Base-by-base conservation (phyloP, 2,797 vertebrate species). In the Pygocentrus nattereri region DNA sequence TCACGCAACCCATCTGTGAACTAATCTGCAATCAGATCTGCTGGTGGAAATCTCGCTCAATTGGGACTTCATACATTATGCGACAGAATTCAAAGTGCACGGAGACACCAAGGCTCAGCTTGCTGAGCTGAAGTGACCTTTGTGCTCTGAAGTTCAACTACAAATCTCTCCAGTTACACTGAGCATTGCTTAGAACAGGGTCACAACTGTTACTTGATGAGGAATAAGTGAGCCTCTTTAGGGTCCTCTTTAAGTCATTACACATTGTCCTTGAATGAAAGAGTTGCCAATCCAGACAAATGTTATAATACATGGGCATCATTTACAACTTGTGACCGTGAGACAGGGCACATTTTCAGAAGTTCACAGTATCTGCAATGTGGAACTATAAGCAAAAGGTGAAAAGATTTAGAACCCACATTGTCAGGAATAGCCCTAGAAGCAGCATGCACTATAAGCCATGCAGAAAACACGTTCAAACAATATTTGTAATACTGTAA, bases 91-190 rank as follows among this genome's bases (percentile, higher is more conserved):
- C 31, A 21, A 18, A 0, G 50, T 25, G 30, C 31, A 41, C 30
- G 67, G 19, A 58, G 12, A 23, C 19, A 25, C 64, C 10, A 19
- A 64, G 44, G 64, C 72, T 83, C 38, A 56, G 74, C 56, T 75
- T 64, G 52, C 16, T 7, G 50, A 58, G 69, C 69, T 72, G 47
- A 54, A 31, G 23, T 8, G 65, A 67, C 44, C 50, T 59, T 74
- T 59, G 50, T 30, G 18, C 54, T 61, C 50, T 54, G 21, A 16
- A 50, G 70, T 67, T 81, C 44, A 65, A 59, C 73, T 78, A 72
- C 74, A 72, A 38, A 49, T 83, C 62, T 75, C 27, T 67, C 47
- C 79, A 75, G 61, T 70, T 76, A 67, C 78, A 58, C 18, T 69
- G 21, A 41, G 5, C 41, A 69, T 68, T 19, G 31, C 54, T 50